Conservation (phyloP, 1,140 invertebrate genomes). For the Hormaphis cornu region DNA sequence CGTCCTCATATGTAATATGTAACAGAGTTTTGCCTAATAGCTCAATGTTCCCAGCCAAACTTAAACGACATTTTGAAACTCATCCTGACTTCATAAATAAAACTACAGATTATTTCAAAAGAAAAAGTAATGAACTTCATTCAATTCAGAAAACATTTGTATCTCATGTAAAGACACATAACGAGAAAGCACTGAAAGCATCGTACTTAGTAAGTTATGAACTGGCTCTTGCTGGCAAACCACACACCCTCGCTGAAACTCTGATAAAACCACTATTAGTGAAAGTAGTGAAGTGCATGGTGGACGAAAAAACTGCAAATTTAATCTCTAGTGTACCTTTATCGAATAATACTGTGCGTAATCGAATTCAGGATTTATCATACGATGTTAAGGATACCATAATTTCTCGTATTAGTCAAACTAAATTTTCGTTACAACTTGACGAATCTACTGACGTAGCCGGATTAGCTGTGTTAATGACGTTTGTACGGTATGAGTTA, state of each 20-base stretch:
- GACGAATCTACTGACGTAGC: conserved; percentile 34
- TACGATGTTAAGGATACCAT: not conserved
- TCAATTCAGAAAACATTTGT: conserved; percentile 36
- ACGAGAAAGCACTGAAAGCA: conserved; percentile 34
- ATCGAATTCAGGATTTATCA: not conserved
- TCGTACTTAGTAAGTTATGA: conserved; percentile 32
- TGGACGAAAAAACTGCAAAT: conserved; percentile 4
- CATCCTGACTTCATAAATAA: conserved; percentile 35
- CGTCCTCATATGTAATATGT: conserved; percentile 36
- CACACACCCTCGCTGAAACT: conserved; percentile 7
- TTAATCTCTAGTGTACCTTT: conserved; percentile 19
- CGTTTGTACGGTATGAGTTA: not conserved
- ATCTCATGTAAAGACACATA: conserved; percentile 30
- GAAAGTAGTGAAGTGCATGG: not conserved
- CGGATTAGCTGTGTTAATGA: conserved; percentile 22
- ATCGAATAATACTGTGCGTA: conserved; percentile 28
- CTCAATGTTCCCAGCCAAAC: conserved; percentile 33
- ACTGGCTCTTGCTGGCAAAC: conserved; percentile 9
- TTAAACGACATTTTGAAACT: conserved; percentile 36
- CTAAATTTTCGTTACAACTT: conserved; percentile 32
- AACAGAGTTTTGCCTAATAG: conserved; percentile 34
- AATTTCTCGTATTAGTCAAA: not conserved
- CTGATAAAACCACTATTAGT: not conserved
- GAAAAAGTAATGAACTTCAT: conserved; percentile 36
- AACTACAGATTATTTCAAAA: conserved; percentile 36